phyloP scores from a whole-genome alignment of 2,113 vertebrate species.

The Cyphomyrus plagiostoma region DNA sequence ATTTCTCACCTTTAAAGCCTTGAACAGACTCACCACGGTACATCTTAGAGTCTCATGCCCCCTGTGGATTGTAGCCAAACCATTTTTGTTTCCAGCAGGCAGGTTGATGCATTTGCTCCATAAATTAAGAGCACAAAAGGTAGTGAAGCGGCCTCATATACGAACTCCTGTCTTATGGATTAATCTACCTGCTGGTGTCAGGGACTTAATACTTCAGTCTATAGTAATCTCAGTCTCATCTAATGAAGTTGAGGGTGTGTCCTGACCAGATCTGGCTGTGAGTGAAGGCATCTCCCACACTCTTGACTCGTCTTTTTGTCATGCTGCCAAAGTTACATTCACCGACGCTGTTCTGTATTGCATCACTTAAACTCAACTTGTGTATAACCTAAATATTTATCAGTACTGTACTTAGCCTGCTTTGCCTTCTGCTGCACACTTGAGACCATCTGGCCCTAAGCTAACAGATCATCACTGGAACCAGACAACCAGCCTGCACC shows the following conservation, averaged over 20 bases:
- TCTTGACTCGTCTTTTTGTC: not conserved
- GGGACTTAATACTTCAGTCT: not conserved
- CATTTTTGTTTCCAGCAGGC: not conserved
- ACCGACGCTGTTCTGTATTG: not conserved
- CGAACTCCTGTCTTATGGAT: not conserved
- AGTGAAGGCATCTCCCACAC: not conserved
- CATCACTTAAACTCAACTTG: not conserved
- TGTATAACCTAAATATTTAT: constrained; percentile 4
- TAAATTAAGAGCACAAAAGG: not conserved
- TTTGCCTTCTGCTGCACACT: not conserved
- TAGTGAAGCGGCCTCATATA: not conserved
- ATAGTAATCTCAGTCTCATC: not conserved
- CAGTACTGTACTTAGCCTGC: not conserved
- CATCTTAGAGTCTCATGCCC: not conserved
- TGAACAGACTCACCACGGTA: not conserved
- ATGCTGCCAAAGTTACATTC: not conserved
- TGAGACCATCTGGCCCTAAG: not conserved
- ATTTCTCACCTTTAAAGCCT: not conserved
- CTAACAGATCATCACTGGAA: constrained; percentile 3
- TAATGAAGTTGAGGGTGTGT: not conserved
- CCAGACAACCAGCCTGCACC: not conserved
- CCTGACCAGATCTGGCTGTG: not conserved
- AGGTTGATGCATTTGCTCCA: not conserved
- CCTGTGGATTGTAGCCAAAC: not conserved
- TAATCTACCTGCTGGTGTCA: not conserved